Conservation (phyloP, 2,113 vertebrate species). For the Shinisaurus crocodilurus region DNA sequence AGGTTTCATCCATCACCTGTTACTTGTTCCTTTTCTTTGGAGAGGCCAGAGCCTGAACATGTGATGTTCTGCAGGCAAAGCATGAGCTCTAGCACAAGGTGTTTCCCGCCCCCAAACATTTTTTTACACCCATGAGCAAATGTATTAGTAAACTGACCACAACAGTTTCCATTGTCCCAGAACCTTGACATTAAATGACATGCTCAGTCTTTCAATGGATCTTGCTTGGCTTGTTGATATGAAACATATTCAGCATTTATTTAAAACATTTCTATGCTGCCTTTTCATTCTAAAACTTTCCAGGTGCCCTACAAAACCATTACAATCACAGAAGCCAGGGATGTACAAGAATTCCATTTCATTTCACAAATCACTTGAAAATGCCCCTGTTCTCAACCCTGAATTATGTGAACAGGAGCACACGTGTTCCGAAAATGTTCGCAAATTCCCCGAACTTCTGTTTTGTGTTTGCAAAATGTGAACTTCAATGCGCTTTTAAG, state of each 20-base stretch:
- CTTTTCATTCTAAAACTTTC: background rate
- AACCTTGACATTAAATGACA: background rate
- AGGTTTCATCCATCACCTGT: background rate
- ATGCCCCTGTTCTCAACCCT: too few relatives aligned
- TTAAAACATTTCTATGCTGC: background rate
- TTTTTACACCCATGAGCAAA: background rate
- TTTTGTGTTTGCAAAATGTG: too few relatives aligned
- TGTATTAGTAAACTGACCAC: background rate
- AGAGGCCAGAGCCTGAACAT: background rate
- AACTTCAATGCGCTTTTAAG: too few relatives aligned
- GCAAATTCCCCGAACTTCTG: too few relatives aligned
- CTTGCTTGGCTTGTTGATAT: background rate
- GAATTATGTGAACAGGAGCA: too few relatives aligned
- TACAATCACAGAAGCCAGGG: background rate
- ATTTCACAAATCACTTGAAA: too few relatives aligned
- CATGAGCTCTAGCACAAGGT: background rate
- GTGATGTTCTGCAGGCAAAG: background rate
- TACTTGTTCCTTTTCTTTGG: background rate
- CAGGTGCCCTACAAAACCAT: background rate
- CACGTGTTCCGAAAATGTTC: too few relatives aligned
- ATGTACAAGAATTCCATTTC: too few relatives aligned
- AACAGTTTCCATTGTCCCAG: background rate
- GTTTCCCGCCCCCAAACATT: background rate
- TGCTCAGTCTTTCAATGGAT: background rate
- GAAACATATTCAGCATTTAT: background rate